Percentiles rank a stretch among this genome's conserved stretches.
phyloP scores from a whole-genome alignment of 2,888 invertebrate genomes.

The Epiblema foenella region DNA sequence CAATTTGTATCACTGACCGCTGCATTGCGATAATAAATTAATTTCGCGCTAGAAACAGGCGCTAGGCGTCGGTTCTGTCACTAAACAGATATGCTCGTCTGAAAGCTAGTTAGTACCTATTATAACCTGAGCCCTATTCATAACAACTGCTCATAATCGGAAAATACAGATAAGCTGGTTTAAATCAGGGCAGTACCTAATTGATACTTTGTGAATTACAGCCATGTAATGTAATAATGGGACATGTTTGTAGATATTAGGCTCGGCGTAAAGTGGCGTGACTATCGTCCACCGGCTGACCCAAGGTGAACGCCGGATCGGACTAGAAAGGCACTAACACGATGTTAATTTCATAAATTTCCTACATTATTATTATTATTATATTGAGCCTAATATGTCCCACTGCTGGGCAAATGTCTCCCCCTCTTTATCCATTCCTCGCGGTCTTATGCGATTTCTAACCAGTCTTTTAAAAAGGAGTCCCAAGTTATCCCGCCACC shows the following conservation, averaged over 20 bases:
- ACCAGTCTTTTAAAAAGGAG: too few species aligned
- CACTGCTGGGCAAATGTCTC: too few species aligned
- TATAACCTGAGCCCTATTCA: constrained; percentile 2
- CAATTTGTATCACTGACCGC: constrained; percentile 6
- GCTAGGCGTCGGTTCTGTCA: constrained; percentile 21
- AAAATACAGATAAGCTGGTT: neutral
- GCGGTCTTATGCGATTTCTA: too few species aligned
- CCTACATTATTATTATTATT: too few species aligned
- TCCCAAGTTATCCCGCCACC: too few species aligned
- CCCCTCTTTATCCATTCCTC: too few species aligned
- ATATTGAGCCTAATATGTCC: too few species aligned
- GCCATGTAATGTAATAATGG: constrained; percentile 16
- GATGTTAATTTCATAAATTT: neutral
- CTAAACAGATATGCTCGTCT: neutral
- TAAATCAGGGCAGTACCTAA: neutral
- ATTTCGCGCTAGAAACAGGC: too few species aligned
- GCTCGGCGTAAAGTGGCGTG: constrained; percentile 48
- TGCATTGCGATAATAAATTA: constrained; percentile 12
- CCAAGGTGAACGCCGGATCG: constrained; percentile 48
- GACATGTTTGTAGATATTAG: constrained; percentile 29
- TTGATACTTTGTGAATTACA: constrained; percentile 13
- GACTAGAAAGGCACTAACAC: constrained; percentile 14
- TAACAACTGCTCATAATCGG: neutral
- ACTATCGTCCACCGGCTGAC: constrained; percentile 48
- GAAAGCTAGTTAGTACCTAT: neutral